Evolutionary conservation across 2,797 vertebrate genomes (phyloP), one percentile per base, ranked within the genome.

Genomic region (Fistularia tabacaria): DNA sequence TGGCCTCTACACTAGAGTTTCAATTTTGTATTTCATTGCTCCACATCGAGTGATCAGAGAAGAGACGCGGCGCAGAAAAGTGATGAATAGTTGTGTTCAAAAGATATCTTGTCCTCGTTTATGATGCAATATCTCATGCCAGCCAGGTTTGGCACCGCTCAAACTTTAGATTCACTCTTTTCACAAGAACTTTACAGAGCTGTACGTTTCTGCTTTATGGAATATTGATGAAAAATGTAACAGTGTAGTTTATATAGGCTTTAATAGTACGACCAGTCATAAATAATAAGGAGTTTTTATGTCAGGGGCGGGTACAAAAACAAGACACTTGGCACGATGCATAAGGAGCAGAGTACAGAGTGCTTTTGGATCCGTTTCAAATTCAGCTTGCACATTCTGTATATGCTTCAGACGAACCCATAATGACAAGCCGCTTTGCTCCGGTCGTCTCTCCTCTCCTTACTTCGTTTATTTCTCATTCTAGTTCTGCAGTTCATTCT

Each of bases 341-440:
- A 10, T 2, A 1, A 69, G 60, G 64, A 73, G 62, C 61, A 55
- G 71, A 65, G 58, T 57, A 60, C 49, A 63, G 63, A 69, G 70
- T 45, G 50, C 14, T 51, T 14, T 14, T 81, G 69, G 80, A 81
- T 62, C 55, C 5, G 51, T 49, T 65, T 79, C 80, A 80, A 80
- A 63, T 73, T 73, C 60, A 65, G 59, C 58, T 76, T 85, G 82
- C 82, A 88, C 85, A 83, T 86, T 87, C 82, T 88, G 85, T 82
- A 72, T 60, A 74, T 73, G 79, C 82, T 92, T 92, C 89, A 91
- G 91, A 91, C 79, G 73, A 81, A 84, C 78, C 86, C 79, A 69
- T 92, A 92, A 92, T 92, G 87, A 91, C 86, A 90, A 82, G 76
- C 85, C 84, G 76, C 76, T 66, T 57, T 68, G 74, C 79, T 83